Evolutionary conservation across 37 sponge, comb jelly and placozoan genomes (phyloP), one percentile per base, ranked within the genome.

Genomic region (Crambe crambe): DNA sequence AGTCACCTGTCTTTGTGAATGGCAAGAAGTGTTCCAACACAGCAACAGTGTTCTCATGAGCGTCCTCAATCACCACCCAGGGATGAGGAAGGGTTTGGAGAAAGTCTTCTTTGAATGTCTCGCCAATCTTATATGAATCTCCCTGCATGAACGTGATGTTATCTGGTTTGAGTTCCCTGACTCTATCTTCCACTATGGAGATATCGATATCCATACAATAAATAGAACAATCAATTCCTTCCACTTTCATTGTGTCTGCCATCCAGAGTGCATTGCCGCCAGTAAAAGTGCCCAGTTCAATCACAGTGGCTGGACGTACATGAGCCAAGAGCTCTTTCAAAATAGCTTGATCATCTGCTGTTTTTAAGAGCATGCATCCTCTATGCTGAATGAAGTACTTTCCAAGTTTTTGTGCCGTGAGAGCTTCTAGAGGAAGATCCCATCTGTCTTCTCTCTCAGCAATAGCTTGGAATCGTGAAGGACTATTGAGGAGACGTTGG

Each of bases 201-300:
- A 34, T 60, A 41, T 86, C 84, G 37, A 83, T 83, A 58, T 91
- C 92, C 76, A 87, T 41, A 4, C 77, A 54, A 39, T 84, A 87
- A 2, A 83, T n/a, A n/a, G 22, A 26, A 23, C 77, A 73, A 0
- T 87, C 73, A 1, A 80, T 25, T 23, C 58, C 80, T 41, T 75
- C n/a, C 30, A 39, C 17, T 23, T 27, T 56, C 32, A 83, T 34
- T 42, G 51, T 83, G 72, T 91, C 88, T 6, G 75, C 80, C 38
- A 83, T 74, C 84, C 84, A 87, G 0, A 91, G 3, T 42, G 92
- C 81, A 69, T 78, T 61, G 9, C 82, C 91, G 23, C 91, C 86
- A 26, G n/a, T 30, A 31, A 75, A 90, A 0, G 81, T 72, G 21
- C 92, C 92, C 37, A 91, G n/a, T 78, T 91, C 92, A 26, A 91